These are phyloP conservation scores for Pediacus dermestoides DNA, from an alignment of 2,888 invertebrate species.

Conservation along the genomic window DNA sequence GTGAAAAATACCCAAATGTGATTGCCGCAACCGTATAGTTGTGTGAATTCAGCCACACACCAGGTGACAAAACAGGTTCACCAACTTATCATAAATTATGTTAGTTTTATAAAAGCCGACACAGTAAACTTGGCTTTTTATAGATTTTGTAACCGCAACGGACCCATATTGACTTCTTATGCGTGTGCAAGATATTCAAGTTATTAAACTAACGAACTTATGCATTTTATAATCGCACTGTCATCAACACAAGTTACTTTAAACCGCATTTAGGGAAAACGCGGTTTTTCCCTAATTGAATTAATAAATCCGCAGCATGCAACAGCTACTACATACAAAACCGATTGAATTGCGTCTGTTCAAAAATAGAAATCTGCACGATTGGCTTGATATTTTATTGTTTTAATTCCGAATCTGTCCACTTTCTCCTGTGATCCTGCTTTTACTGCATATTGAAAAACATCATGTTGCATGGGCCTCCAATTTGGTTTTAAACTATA, in stretches of 20 bases:
- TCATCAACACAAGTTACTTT: too few species aligned
- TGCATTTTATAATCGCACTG: too few species aligned
- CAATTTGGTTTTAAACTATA: too few species aligned
- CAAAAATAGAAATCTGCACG: neutral
- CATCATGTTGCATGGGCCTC: too few species aligned
- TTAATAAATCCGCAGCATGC: too few species aligned
- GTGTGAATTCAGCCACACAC: conserved; percentile 35
- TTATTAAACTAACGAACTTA: conserved; percentile 22
- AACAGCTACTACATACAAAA: too few species aligned
- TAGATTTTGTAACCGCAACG: conserved; percentile 21
- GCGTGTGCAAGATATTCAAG: conserved; percentile 20
- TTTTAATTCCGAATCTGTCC: conserved; percentile 31
- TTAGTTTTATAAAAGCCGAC: conserved; percentile 25
- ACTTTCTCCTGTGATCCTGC: conserved; percentile 5
- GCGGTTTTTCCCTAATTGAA: too few species aligned
- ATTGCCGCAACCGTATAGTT: conserved; percentile 31
- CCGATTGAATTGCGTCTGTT: too few species aligned
- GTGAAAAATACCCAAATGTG: conserved; percentile 43
- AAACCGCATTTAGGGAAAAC: too few species aligned
- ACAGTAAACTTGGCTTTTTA: conserved; percentile 28
- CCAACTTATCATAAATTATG: conserved; percentile 36
- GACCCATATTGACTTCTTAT: conserved; percentile 22
- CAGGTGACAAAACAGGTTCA: conserved; percentile 42
- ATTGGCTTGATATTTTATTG: conserved; percentile 26
- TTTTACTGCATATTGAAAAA: conserved; percentile 17